These are phyloP conservation scores for Gavialis gangeticus DNA, from an alignment of 2,113 vertebrate species.

Conservation along the genomic window DNA sequence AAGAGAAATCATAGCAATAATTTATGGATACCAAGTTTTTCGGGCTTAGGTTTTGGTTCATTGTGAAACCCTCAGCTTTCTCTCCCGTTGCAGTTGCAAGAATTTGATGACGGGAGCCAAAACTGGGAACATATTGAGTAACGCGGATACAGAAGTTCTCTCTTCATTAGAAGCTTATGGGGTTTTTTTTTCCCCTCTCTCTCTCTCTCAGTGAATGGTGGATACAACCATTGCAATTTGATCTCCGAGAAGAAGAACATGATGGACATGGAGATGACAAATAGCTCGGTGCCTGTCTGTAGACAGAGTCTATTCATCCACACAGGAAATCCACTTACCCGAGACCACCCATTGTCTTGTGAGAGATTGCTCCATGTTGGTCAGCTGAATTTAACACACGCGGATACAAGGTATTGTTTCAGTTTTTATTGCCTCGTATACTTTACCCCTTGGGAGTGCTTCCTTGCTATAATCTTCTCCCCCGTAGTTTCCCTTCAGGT, in stretches of 20 bases:
- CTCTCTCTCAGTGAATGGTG: constrained; percentile 80
- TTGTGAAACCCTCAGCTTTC: constrained; percentile 6
- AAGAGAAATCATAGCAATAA: background rate
- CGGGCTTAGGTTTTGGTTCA: constrained; percentile 10
- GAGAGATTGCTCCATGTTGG: constrained; percentile 78
- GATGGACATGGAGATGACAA: constrained; percentile 77
- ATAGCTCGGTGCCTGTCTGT: constrained; percentile 80
- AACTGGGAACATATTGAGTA: background rate
- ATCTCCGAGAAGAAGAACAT: constrained; percentile 82
- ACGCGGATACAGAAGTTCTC: background rate
- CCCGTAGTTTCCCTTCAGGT: background rate
- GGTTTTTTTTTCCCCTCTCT: background rate
- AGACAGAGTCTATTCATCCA: constrained; percentile 81
- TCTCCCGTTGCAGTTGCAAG: background rate
- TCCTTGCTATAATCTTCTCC: background rate
- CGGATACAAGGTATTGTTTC: constrained; percentile 81
- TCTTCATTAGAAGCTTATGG: constrained; percentile 1
- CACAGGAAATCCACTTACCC: constrained; percentile 76
- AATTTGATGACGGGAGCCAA: constrained; percentile 1
- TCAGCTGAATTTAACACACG: constrained; percentile 80
- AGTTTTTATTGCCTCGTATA: background rate
- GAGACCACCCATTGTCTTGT: constrained; percentile 80
- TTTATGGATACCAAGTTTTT: background rate
- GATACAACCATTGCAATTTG: constrained; percentile 78
- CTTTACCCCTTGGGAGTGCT: background rate